These are phyloP conservation scores for Plectrocnemia conspersa DNA, from an alignment of 1,140 invertebrate species.

Conservation along the genomic window DNA sequence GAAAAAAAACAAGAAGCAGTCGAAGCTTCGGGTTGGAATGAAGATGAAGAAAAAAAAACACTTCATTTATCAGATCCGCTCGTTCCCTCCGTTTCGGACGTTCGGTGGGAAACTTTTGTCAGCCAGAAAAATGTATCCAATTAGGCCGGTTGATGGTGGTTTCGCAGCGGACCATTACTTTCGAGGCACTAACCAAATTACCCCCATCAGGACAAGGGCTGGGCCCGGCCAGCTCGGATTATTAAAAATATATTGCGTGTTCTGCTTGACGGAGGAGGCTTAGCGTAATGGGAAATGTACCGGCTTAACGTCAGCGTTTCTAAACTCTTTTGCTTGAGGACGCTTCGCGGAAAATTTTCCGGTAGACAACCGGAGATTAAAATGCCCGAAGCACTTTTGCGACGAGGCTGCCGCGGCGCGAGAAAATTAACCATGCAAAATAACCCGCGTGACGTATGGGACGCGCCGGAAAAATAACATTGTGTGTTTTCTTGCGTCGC, in stretches of 20 bases:
- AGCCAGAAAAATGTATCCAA: conserved; percentile 36
- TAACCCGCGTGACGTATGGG: too few relatives aligned
- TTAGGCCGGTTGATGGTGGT: conserved; percentile 35
- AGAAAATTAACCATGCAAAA: too few relatives aligned
- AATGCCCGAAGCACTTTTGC: too few relatives aligned
- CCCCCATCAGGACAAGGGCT: conserved; percentile 17
- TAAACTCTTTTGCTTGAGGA: too few relatives aligned
- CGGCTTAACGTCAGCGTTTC: conserved; percentile 21
- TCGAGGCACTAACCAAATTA: conserved; percentile 36
- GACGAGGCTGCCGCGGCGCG: too few relatives aligned
- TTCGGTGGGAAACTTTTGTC: conserved; percentile 31
- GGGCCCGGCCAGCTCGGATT: conserved; percentile 21
- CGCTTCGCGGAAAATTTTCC: too few relatives aligned
- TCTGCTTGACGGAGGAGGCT: conserved; percentile 21
- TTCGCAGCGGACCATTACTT: conserved; percentile 32
- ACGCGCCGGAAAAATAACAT: too few relatives aligned
- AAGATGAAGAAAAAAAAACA: too few relatives aligned
- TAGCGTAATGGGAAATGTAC: conserved; percentile 21
- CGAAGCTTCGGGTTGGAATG: too few relatives aligned
- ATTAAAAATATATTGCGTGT: conserved; percentile 34
- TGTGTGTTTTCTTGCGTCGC: too few relatives aligned
- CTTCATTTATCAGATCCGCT: conserved; percentile 32
- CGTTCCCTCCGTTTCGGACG: conserved; percentile 20
- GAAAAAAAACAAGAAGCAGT: too few relatives aligned
- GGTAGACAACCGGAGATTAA: too few relatives aligned